These are phyloP conservation scores for Danionella cerebrum DNA, from an alignment of 2,113 vertebrate genomes.

Conservation along the genomic window DNA sequence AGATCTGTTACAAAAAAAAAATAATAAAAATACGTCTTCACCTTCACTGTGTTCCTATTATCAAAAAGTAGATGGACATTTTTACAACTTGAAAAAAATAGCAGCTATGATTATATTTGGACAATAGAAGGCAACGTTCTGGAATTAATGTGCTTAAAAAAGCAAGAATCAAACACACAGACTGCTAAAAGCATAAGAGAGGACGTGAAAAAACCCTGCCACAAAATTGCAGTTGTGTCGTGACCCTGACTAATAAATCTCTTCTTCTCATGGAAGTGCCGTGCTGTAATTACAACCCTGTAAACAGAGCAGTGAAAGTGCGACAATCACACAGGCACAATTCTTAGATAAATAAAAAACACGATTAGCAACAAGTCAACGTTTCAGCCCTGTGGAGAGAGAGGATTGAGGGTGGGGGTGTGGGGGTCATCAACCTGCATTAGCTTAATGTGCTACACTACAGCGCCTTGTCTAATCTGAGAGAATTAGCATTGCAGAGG, in stretches of 20 bases:
- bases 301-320: constrained; percentile 50
- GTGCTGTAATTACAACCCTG: constrained; percentile 29
- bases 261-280: constrained; percentile 40
- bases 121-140: not conserved
- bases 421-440: constrained; percentile 42
- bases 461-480: constrained; percentile 31
- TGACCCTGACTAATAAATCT: constrained; percentile 66
- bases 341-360: constrained; percentile 26
- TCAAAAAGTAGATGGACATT: not conserved
- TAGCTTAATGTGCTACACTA: constrained; percentile 34
- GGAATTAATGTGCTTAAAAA: not conserved
- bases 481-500: constrained; percentile 29
- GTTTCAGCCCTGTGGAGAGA: constrained; percentile 27
- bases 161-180: not conserved
- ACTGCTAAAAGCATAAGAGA: not conserved
- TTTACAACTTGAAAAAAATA: not conserved
- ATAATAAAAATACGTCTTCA: too few species aligned
- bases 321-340: constrained; percentile 20
- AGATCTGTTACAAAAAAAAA: constrained; percentile 59
- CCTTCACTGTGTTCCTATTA: not conserved
- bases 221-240: constrained; percentile 43
- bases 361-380: constrained; percentile 27
- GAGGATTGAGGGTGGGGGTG: too few species aligned
- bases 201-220: not conserved
- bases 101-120: not conserved